Evolutionary conservation across 2,113 vertebrate genomes (phyloP).

Genomic region (Platysteira castanea): DNA sequence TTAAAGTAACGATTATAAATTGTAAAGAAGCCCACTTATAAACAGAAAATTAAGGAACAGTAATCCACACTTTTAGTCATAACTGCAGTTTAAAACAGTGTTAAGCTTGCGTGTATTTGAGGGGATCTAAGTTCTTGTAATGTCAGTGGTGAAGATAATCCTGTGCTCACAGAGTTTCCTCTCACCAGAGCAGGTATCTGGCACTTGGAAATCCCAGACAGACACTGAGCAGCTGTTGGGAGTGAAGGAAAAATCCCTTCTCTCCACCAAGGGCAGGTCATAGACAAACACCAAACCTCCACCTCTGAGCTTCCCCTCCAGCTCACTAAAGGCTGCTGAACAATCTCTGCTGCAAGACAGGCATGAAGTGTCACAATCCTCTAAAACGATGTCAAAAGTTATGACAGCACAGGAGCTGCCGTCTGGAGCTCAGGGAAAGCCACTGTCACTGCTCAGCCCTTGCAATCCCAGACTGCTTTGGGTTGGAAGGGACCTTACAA

Average conservation of each 20-base stretch:
- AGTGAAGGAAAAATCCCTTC: background rate
- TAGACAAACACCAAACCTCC: background rate
- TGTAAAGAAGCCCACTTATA: background rate
- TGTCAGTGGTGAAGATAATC: background rate
- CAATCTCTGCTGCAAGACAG: slow-evolving; percentile 54
- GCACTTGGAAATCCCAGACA: background rate
- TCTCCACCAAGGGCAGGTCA: background rate
- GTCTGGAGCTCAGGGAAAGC: background rate
- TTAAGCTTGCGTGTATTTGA: background rate
- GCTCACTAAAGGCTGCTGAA: slow-evolving; percentile 42
- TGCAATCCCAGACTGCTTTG: background rate
- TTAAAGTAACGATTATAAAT: background rate
- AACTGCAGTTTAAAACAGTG: background rate
- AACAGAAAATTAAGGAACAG: background rate
- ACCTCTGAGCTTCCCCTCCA: slow-evolving; percentile 8
- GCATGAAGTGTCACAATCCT: background rate
- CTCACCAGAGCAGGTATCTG: background rate
- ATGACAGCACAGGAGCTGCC: background rate
- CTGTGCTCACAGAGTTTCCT: background rate
- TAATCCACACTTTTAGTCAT: background rate
- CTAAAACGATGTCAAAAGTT: background rate
- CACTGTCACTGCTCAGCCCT: background rate
- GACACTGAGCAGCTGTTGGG: background rate
- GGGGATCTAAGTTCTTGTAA: background rate
- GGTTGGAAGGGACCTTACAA: background rate